A percentile compares a stretch with the other conserved stretches of the same genome.
Conservation (phyloP, 2,797 vertebrate genomes). For the Synaphobranchus kaupii region DNA sequence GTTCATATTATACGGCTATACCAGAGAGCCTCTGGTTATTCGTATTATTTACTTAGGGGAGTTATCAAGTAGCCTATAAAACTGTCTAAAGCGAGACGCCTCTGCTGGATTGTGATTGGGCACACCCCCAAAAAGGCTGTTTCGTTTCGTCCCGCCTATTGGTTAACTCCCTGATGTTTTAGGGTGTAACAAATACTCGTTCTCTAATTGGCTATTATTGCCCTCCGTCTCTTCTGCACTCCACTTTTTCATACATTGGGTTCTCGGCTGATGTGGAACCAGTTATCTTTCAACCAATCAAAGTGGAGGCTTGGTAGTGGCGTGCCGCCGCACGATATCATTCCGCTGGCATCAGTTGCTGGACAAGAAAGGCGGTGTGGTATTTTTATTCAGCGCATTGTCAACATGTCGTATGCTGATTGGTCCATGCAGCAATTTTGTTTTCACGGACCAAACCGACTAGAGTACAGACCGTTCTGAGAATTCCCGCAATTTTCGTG, state of each 20-base stretch:
- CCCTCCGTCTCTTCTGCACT: slow-evolving; percentile 39
- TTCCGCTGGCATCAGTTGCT: slow-evolving; percentile 52
- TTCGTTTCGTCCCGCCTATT: slow-evolving; percentile 42
- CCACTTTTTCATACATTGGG: slow-evolving; percentile 42
- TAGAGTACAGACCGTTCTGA: no score
- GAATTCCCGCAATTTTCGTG: slow-evolving; percentile 12
- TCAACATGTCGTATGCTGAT: background rate
- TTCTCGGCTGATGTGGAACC: slow-evolving; percentile 81
- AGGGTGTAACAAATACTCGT: slow-evolving; percentile 21
- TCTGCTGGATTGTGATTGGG: slow-evolving; percentile 60
- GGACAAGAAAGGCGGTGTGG: background rate
- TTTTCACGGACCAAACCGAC: background rate
- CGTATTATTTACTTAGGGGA: background rate
- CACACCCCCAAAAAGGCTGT: slow-evolving; percentile 61
- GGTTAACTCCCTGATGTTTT: slow-evolving; percentile 32
- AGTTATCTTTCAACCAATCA: slow-evolving; percentile 65
- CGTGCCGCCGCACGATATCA: slow-evolving; percentile 40
- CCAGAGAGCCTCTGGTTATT: no score
- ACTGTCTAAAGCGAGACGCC: background rate
- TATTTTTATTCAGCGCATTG: background rate
- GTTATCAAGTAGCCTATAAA: background rate
- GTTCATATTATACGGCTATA: background rate
- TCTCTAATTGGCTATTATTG: slow-evolving; percentile 40
- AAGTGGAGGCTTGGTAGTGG: slow-evolving; percentile 34
- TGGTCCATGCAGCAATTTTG: background rate